These are phyloP conservation scores for Picus viridis DNA, from an alignment of 2,797 vertebrate species.

Conservation along the genomic window DNA sequence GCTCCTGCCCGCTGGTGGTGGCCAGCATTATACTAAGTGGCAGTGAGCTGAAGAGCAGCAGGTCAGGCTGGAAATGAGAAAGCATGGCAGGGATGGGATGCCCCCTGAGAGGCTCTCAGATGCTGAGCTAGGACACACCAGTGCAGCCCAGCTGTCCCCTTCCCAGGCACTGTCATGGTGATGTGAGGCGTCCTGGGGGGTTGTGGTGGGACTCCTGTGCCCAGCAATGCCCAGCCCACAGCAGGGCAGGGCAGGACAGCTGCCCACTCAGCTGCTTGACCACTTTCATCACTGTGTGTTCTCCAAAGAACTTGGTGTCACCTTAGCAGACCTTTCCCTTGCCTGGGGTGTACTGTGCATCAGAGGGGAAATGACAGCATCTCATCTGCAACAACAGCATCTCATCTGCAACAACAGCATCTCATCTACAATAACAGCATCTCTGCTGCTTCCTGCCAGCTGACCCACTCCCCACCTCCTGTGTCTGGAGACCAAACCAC, in stretches of 20 bases:
- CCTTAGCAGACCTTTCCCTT: not conserved
- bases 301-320: not conserved
- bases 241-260: not conserved
- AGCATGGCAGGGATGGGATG: not conserved
- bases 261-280: not conserved
- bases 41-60: not conserved
- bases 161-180: not conserved
- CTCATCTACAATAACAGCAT: not conserved
- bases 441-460: not conserved
- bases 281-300: rapidly evolving
- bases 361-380: not conserved
- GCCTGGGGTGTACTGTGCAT: not conserved
- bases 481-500: not conserved
- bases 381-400: not conserved
- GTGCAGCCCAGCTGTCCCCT: rapidly evolving
- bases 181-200: rapidly evolving
- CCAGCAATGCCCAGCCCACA: rapidly evolving
- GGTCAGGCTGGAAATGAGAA: conserved; percentile 46
- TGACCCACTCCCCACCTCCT: not conserved
- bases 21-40: not conserved
- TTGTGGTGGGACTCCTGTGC: not conserved
- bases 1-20: not conserved
- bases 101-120: not conserved
- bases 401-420: not conserved
- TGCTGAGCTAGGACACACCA: rapidly evolving